Evolutionary conservation across 2,113 vertebrate genomes (phyloP).

Genomic region (Cynoglossus semilaevis): DNA sequence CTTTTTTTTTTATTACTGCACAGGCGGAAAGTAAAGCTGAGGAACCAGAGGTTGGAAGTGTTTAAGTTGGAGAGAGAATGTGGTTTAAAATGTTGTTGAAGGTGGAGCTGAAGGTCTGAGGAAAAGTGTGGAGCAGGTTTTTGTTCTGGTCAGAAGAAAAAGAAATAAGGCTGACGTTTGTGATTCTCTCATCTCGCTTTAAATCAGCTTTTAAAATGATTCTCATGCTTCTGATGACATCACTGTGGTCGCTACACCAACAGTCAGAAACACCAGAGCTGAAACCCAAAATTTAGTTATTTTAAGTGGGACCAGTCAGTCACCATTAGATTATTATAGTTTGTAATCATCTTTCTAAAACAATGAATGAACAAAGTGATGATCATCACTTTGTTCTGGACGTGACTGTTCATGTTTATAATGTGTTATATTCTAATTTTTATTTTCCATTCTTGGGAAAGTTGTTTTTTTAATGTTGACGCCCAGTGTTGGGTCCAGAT

Average conservation of each 20-base stretch:
- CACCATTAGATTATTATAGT: constrained; percentile 39
- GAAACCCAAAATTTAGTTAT: not conserved
- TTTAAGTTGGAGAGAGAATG: constrained; percentile 20
- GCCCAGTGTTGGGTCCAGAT: constrained; percentile 55
- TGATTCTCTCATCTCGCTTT: no score
- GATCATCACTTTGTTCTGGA: constrained; percentile 34
- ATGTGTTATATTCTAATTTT: constrained; percentile 41
- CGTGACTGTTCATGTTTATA: constrained; percentile 30
- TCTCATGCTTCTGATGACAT: not conserved
- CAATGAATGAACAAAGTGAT: constrained; percentile 20
- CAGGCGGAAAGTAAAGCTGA: constrained; percentile 23
- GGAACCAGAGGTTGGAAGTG: constrained; percentile 1
- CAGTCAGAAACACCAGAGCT: constrained; percentile 14
- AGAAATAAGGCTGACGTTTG: constrained; percentile 2
- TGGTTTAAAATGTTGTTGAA: constrained; percentile 12
- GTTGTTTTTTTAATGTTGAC: constrained; percentile 50
- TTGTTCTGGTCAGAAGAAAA: constrained; percentile 8
- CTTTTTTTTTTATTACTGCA: constrained; percentile 3
- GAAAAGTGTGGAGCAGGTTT: constrained; percentile 25
- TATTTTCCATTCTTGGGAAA: constrained; percentile 68
- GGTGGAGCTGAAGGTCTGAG: constrained; percentile 42
- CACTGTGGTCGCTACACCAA: constrained; percentile 41
- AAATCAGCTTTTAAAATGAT: no score
- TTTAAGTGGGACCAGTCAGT: constrained; percentile 65
- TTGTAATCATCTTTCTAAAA: constrained; percentile 30